phyloP scores from a whole-genome alignment of 2,888 invertebrate genomes.

The Macrosiphum euphorbiae region DNA sequence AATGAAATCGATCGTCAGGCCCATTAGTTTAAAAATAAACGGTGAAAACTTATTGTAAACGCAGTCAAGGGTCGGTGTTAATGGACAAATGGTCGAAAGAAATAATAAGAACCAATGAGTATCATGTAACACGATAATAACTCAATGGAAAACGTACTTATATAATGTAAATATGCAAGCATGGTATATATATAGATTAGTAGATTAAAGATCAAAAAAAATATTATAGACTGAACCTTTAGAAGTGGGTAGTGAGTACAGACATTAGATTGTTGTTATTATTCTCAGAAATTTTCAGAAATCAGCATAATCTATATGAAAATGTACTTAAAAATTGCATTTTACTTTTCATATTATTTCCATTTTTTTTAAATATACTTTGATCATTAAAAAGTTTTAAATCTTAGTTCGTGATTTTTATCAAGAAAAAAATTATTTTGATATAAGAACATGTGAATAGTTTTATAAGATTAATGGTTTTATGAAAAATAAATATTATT shows the following conservation, averaged over 20 bases:
- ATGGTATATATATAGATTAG: not conserved
- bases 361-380: no score
- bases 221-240: not conserved
- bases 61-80: conserved; percentile 17
- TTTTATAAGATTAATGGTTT: no score
- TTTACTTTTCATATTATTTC: not conserved
- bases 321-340: not conserved
- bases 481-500: no score
- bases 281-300: not conserved
- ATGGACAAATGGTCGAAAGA: conserved; percentile 14
- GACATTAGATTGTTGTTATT: not conserved
- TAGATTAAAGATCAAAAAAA: not conserved
- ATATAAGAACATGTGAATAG: no score
- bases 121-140: not conserved
- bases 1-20: conserved; percentile 23
- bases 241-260: not conserved
- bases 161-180: not conserved
- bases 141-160: not conserved
- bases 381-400: no score
- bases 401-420: no score
- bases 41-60: conserved; percentile 35
- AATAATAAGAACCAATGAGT: not conserved
- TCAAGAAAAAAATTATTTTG: no score
- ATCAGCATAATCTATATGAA: not conserved
- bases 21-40: conserved; percentile 27